Evolutionary conservation across 1,140 invertebrate genomes (phyloP).

Genomic region (Oscheius sp.): DNA sequence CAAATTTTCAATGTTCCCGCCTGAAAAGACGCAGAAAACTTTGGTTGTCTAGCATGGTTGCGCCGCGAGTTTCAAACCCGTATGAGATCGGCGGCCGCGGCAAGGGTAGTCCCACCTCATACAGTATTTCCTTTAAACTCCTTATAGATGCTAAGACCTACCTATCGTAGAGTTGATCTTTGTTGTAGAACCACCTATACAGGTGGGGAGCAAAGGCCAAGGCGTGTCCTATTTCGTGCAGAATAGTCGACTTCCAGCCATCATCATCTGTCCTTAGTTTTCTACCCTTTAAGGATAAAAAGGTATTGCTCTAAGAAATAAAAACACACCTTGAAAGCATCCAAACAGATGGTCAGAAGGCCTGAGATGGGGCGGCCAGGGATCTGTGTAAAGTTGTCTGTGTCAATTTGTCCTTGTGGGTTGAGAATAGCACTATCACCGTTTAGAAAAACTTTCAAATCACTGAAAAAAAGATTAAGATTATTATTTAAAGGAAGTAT

Average conservation of each 20-base stretch:
- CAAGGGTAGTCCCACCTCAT: slow-evolving; percentile 45
- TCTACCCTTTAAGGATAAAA: slow-evolving; percentile 62
- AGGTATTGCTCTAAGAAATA: background rate
- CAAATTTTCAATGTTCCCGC: too few relatives aligned
- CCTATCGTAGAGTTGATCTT: slow-evolving; percentile 28
- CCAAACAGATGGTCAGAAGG: slow-evolving; percentile 92
- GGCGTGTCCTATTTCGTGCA: slow-evolving; percentile 97
- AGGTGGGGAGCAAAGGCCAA: slow-evolving; percentile 67
- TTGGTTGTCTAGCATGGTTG: too few relatives aligned
- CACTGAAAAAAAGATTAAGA: too few relatives aligned
- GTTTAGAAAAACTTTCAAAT: too few relatives aligned
- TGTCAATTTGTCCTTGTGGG: too few relatives aligned
- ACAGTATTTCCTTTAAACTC: slow-evolving; percentile 15
- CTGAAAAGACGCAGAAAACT: too few relatives aligned
- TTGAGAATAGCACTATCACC: too few relatives aligned
- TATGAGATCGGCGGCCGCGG: slow-evolving; percentile 46
- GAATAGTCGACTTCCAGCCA: slow-evolving; percentile 89
- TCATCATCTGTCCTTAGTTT: slow-evolving; percentile 86
- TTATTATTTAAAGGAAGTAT: too few relatives aligned
- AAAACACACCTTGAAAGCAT: slow-evolving; percentile 71
- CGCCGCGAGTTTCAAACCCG: slow-evolving; percentile 17
- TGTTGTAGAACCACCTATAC: slow-evolving; percentile 56
- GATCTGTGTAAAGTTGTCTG: too few relatives aligned
- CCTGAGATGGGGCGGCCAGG: slow-evolving; percentile 84
- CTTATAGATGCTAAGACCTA: background rate